Evolutionary conservation across 2,797 vertebrate species (phyloP), one percentile per base, ranked within the genome.

Genomic region (Sandelia bainsii): DNA sequence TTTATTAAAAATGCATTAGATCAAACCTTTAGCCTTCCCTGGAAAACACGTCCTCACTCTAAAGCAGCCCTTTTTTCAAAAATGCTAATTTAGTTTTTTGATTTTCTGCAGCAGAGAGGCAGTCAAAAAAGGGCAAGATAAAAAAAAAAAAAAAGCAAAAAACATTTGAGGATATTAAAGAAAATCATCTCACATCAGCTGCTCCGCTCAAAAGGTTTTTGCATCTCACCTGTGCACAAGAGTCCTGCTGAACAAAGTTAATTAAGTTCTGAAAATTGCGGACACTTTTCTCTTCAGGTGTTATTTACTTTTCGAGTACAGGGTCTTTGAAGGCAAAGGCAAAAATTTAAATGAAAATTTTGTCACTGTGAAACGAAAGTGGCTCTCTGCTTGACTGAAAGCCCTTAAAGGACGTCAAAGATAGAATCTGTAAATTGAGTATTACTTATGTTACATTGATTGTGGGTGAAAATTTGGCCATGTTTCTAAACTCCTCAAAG

Each of bases 211-310:
- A 62, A 67, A 54, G 23, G 2, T 37, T 44, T 67, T 44, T 11
- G 49, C 49, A 29, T 44, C 22, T 62, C 13, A 0, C 16, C 40
- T 22, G 34, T 34, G 14, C 27, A 48, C 17, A 11, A 45, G 13
- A 39, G 59, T 49, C 17, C 27, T n/a, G n/a, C 10, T 50, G 48
- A 46, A 22, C 27, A 27, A 51, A 44, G 59, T 50, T 59, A 70
- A 66, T 68, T 46, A 22, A 59, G 27, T 71, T 75, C 25, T 54
- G 37, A 14, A 60, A 51, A 44, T 50, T 44, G 23, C 17, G 32
- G 11, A 13, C 17, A 9, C 12, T 29, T 29, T 64, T 60, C 44
- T 49, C 19, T 12, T 52, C 16, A 48, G 42, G 5, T 59, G 20
- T 22, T 37, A 32, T 69, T 59, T n/a, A 44, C 27, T 57, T 54